These are phyloP conservation scores for Calypte anna DNA, from an alignment of 2,113 vertebrate species.

Conservation along the genomic window DNA sequence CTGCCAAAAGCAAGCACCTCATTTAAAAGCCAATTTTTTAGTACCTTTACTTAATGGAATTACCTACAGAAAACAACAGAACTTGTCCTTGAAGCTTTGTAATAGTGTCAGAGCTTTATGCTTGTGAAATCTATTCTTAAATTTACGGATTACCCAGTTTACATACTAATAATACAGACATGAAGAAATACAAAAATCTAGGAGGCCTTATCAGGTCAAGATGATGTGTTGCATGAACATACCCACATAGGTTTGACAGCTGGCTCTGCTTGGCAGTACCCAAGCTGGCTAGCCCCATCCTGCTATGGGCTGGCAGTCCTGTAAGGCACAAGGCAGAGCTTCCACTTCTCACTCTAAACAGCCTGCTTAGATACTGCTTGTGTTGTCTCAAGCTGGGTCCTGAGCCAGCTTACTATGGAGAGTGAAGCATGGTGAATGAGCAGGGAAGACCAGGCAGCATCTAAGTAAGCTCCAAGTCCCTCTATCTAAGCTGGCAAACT, in stretches of 20 bases:
- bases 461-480: neutral
- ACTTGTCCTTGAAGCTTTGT: neutral
- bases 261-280: fast-evolving
- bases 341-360: neutral
- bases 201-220: neutral
- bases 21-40: neutral
- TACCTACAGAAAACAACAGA: neutral
- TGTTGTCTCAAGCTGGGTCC: neutral
- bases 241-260: fast-evolving
- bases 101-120: fast-evolving
- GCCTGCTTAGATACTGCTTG: neutral
- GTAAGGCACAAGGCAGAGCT: neutral
- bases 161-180: neutral
- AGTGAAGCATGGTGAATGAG: no score
- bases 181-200: neutral
- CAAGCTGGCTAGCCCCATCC: neutral
- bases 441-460: no score
- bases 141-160: neutral
- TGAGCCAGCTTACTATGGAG: neutral
- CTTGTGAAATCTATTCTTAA: neutral
- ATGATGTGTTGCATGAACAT: neutral
- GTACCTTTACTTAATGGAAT: neutral
- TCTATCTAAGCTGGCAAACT: neutral
- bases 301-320: neutral
- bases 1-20: neutral